Percentiles rank a stretch among this genome's conserved stretches.
phyloP scores from a whole-genome alignment of 2,113 vertebrate genomes.

The Lamprologus tigripictilis region DNA sequence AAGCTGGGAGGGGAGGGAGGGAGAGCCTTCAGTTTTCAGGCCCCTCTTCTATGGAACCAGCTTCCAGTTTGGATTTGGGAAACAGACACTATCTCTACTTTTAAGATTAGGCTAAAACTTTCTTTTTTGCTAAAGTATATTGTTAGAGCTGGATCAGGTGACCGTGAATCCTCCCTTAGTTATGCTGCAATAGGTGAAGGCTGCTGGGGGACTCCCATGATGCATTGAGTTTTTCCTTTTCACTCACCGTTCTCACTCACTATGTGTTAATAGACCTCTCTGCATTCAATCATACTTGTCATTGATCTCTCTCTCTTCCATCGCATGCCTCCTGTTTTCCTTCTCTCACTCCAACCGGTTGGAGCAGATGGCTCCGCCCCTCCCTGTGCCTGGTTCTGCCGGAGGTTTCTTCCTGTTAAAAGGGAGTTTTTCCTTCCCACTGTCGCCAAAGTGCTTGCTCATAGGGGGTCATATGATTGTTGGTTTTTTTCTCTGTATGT shows the following conservation, averaged over 20 bases:
- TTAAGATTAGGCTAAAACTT: neutral
- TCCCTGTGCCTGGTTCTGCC: fast-evolving
- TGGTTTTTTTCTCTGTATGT: neutral
- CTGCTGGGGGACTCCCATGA: fast-evolving
- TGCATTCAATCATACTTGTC: neutral
- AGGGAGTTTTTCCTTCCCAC: neutral
- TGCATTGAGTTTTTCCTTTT: neutral
- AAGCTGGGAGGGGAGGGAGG: neutral
- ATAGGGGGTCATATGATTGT: neutral
- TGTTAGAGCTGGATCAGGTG: neutral
- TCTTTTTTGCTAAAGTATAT: neutral
- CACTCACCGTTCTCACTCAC: neutral
- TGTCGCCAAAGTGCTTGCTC: neutral
- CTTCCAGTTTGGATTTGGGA: neutral
- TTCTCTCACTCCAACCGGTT: fast-evolving
- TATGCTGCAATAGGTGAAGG: neutral
- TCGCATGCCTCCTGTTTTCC: neutral
- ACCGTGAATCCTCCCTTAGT: neutral
- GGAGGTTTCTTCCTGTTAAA: neutral
- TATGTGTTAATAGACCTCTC: neutral
- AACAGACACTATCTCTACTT: neutral
- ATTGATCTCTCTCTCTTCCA: neutral
- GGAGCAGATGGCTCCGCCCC: fast-evolving
- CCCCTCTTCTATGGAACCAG: neutral
- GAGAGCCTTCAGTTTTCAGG: neutral